Evolutionary conservation across 1,140 invertebrate species (phyloP), one percentile per base, ranked within the genome.

Genomic region (Zaprionus tsacasi): DNA sequence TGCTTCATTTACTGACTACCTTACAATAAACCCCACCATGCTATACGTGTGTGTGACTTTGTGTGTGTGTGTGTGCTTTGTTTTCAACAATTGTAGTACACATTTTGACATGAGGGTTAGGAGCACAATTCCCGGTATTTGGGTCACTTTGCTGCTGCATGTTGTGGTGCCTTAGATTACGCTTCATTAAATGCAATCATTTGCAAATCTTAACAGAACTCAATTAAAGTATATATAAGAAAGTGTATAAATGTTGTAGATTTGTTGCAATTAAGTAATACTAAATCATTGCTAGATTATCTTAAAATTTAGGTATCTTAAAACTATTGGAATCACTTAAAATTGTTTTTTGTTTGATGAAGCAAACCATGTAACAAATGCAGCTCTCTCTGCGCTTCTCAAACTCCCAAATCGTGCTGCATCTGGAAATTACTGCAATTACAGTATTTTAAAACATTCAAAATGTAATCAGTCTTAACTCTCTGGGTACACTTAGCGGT

Each of bases 391-490:
- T 33, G 30, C 5, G 30, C 5, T 33, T 33, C 30, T 33, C 30
- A 33, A 33, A 33, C 7, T 33, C 4, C 4, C 5, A 33, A 33
- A 5, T 33, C 21, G 21, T 21, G 21, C 21, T 21, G 21, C 21
- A 21, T 21, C 21, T 21, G 21, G 21, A 2, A 21, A 21, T 21
- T 21, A 21, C 21, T 21, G 21, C 2, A 21, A n/a, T n/a, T n/a
- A n/a, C n/a, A n/a, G n/a, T n/a, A 27, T 2, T 12, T 56, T 66
- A 43, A 50, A 65, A 17, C 21, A 45, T 36, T 17, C 7, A 45
- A 48, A 65, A 56, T 56, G 40, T 68, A 70, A 58, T 56, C 10
- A 71, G 50, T 54, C 63, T n/a, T n/a, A 50, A 33, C 50, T 15
- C 38, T 25, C 48, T 17, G 56, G 30, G 21, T 3, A 3, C 15